Evolutionary conservation across 2,113 vertebrate genomes (phyloP).

Genomic region (Trogon surrucura): DNA sequence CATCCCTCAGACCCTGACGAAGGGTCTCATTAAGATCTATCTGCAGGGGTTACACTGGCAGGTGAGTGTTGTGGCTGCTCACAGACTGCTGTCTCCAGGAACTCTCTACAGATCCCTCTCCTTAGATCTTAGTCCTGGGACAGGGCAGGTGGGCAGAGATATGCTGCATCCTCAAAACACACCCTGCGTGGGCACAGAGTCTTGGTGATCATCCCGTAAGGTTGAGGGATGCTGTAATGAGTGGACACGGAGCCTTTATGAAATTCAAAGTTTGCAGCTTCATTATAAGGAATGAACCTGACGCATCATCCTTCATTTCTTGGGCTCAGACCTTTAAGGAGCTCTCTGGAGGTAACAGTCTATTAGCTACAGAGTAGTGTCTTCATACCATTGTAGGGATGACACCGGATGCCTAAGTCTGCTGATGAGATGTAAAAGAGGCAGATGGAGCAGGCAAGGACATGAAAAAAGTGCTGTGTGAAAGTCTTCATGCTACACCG

Average conservation of each 20-base stretch:
- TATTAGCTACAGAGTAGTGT: neutral
- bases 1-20: neutral
- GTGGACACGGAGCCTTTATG: fast-evolving
- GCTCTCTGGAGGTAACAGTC: too few species aligned
- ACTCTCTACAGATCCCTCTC: neutral
- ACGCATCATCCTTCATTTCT: neutral
- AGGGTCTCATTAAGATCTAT: neutral
- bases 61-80: neutral
- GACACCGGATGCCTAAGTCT: neutral
- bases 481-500: fast-evolving
- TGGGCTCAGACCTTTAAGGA: neutral
- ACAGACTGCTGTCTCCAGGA: neutral
- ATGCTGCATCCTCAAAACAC: neutral
- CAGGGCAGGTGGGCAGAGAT: neutral
- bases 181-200: neutral
- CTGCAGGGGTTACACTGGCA: fast-evolving
- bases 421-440: neutral
- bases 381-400: neutral
- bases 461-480: neutral
- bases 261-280: neutral
- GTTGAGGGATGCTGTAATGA: fast-evolving
- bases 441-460: neutral
- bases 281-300: neutral
- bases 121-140: neutral
- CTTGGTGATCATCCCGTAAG: fast-evolving